These are phyloP conservation scores for Acanthisitta chloris DNA, from an alignment of 2,113 vertebrate genomes.

Conservation along the genomic window DNA sequence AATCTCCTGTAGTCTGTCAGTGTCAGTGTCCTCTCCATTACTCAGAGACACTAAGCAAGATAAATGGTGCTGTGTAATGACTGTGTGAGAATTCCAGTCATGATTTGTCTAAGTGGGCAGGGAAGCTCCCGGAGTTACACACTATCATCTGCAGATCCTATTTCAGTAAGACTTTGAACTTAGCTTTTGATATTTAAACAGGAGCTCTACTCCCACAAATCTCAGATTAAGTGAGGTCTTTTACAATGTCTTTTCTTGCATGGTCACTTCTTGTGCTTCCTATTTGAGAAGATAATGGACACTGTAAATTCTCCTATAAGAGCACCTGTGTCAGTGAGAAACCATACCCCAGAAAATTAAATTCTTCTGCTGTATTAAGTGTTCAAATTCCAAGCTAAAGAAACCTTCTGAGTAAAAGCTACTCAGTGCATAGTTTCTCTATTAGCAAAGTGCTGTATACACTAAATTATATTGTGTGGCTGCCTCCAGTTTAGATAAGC, in stretches of 20 bases:
- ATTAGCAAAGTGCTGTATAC: not conserved
- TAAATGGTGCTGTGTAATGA: not conserved
- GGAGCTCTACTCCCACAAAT: slow-evolving; percentile 5
- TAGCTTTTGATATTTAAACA: not conserved
- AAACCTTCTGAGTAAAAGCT: not conserved
- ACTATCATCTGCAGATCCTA: not conserved
- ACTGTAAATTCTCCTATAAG: not conserved
- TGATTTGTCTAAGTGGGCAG: not conserved
- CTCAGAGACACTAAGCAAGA: not conserved
- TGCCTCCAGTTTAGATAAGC: slow-evolving; percentile 17
- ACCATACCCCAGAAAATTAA: not conserved
- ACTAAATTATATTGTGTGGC: not conserved
- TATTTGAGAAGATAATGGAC: slow-evolving; percentile 7
- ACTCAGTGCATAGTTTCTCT: not conserved
- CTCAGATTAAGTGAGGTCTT: not conserved
- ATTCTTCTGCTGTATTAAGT: slow-evolving; percentile 18
- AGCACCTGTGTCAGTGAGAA: slow-evolving; percentile 11
- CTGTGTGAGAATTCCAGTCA: not conserved
- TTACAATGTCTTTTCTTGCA: not conserved
- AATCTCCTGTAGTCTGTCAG: slow-evolving; percentile 7
- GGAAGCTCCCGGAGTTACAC: not conserved
- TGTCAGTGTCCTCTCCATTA: not conserved
- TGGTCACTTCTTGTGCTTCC: not conserved
- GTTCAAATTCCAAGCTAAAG: not conserved
- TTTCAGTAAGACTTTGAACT: not conserved